Base-by-base conservation (phyloP, 2,797 vertebrate species). In the Anas georgica region DNA sequence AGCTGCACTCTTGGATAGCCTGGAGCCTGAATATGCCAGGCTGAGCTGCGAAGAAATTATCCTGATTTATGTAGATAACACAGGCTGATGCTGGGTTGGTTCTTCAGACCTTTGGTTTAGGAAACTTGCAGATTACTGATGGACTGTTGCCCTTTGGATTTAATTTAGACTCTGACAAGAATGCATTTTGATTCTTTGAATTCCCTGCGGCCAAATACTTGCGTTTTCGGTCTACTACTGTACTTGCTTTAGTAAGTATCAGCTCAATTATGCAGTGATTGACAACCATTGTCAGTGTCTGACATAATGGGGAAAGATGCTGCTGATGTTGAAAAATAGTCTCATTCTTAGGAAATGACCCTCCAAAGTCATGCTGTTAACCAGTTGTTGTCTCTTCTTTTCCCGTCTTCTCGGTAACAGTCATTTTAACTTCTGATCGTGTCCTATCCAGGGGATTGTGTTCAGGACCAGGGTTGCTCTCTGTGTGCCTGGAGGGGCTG, bases 101-200 rank as follows among this genome's bases (percentile, higher is more conserved):
- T 87, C 64, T 48, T 92, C 15, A 79, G 63, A 74, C 25, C 52
- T 67, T 62, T 69, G 18, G 11, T 91, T 91, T 77, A 56, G 35
- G 17, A 94, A 70, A 73, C 7, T 35, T 52, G 25, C 29, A 80
- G 45, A 25, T 91, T 85, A 46, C 35, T 89, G 64, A 23, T 52
- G 59, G 63, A 63, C 67, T 73, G 37, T 46, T 88, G 62, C 31
- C 37, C 45, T 90, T 66, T 56, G 52, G 63, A 45, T 94, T 92
- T 83, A 56, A 55, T 79, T 84, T 67, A 66, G 39, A 22, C 54
- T 76, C 45, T 93, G 59, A 58, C 35, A 88, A 70, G 35, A 81
- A 91, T 37, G n/a, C 6, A 26, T 93, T 86, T 88, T 93, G 41
- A 66, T 59, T 59, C 21, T 88, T 18, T 67, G 55, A 73, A 52